Evolutionary conservation across 2,888 invertebrate genomes (phyloP), one percentile per base, ranked within the genome.

Genomic region (Sminthurides aquaticus): DNA sequence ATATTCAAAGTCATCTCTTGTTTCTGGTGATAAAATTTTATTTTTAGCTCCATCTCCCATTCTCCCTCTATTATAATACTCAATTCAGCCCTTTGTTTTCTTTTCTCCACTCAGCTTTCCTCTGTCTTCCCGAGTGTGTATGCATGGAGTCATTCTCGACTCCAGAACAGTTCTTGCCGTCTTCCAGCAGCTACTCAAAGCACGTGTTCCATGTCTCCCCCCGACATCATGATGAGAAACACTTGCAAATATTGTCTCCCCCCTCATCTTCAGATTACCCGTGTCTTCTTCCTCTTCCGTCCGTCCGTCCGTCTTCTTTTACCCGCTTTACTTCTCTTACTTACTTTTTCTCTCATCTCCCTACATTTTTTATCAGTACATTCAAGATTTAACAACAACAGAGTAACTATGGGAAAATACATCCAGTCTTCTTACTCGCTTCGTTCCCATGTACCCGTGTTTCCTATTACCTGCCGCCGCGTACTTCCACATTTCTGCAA

Each of bases 1-100:
- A 52, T 52, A 52, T 52, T 52, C 52, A 52, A 52, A 22, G 20
- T 52, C 52, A 52, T 52, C 52, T 43, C 43, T 52, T 15, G 20
- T 52, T 15, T 15, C 20, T 22, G 22, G 22, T 15, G 18, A 22
- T 20, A 20, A 52, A 52, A 52, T 20, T 52, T 52, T 52, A 20
- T 20, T 52, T 52, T 52, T 52, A 20, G 22, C 11, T 52, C 52
- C 43, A 11, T 18, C 43, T 43, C 52, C 52, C 22, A 15, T 52
- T 52, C 52, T 52, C 5, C 20, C 52, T 22, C 52, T 34, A 34
- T 34, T 34, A 34, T 34, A 34, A 34, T 34, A 5, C 15, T 34
- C 43, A 34, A 34, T 34, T 34, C 43, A 34, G 43, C 8, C 43
- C 43, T 34, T 34, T 34, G 43, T 34, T 34, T 34, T 34, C 43